Conservation (phyloP, 1,140 invertebrate genomes). For the Cherax destructor region DNA sequence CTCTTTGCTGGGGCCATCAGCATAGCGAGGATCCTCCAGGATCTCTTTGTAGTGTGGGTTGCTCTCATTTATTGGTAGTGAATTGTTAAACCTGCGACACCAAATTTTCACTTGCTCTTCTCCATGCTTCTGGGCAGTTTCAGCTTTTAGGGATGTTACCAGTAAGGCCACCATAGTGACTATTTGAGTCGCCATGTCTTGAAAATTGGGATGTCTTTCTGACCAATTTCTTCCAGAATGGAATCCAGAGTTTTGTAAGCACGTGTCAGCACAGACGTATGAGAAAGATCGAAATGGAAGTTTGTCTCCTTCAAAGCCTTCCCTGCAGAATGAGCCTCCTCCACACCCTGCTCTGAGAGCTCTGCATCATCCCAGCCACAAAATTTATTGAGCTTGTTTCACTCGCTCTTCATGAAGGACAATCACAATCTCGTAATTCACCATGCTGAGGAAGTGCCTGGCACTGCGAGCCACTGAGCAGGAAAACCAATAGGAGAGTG, state of each 20-base stretch:
- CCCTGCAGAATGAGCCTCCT: conserved; percentile 89
- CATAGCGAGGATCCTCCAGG: conserved; percentile 88
- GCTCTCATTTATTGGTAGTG: conserved; percentile 89
- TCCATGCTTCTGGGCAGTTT: conserved; percentile 96
- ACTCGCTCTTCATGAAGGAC: conserved; percentile 97
- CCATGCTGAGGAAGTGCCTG: conserved; percentile 78
- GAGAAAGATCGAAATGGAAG: conserved; percentile 92
- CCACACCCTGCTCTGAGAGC: conserved; percentile 89
- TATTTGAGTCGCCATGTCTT: conserved; percentile 96
- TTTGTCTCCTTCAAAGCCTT: conserved; percentile 90
- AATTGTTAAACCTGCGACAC: conserved; percentile 94
- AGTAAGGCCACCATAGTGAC: conserved; percentile 95
- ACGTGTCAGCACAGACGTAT: conserved; percentile 92
- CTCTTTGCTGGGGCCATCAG: conserved; percentile 83
- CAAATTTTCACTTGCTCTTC: conserved; percentile 92
- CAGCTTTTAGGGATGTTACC: conserved; percentile 96
- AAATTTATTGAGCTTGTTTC: conserved; percentile 95
- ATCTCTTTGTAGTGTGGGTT: conserved; percentile 90
- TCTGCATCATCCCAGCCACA: conserved; percentile 92
- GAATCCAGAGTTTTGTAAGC: conserved; percentile 90
- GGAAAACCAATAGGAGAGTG: neutral
- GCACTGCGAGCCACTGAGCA: neutral
- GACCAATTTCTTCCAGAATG: conserved; percentile 87
- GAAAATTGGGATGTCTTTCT: conserved; percentile 84
- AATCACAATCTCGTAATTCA: conserved; percentile 93